Base-by-base conservation (phyloP, 2,888 invertebrate species). In the Metalampra italica region DNA sequence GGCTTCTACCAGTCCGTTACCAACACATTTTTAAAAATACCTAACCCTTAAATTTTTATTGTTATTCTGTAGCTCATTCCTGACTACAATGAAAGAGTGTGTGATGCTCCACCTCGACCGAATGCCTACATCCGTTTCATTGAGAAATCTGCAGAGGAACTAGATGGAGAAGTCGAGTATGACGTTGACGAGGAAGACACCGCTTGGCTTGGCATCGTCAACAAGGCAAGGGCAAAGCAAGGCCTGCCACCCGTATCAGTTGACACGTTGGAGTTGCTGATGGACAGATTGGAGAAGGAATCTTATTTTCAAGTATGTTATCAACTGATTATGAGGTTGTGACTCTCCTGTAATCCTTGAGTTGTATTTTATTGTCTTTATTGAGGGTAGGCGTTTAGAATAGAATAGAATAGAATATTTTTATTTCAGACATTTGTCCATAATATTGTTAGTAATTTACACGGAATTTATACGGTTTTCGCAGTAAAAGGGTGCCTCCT, bases 141-240 rank as follows among this genome's bases (percentile, higher is more conserved):
- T 71, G 98, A 98, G 75, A 96, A 97, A 70, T 96, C 97, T 8
- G 93, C 94, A 0, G 98, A 98, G 77, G 98, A 98, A 75, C 84
- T 98, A 29, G 98, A 98, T 74, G 97, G 97, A 50, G 96, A 94
- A 67, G 93, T 94, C 7, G 99, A 99, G 78, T 99, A 99, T 89
- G 99, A 99, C 86, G 95, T 98, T 61, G 99, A 99, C 78, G 99
- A 99, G 76, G 98, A 99, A 87, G 99, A 99, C 71, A 95, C 96
- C 11, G 96, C 97, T 0, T 99, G 98, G 98, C 83, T 99, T 52
- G 91, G 93, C 34, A 91, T 97, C 47, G 94, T 98, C 59, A 99
- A 99, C 78, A 95, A 96, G 62, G 92, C 93, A 60, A 91, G 99
- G 43, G 90, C 92, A 47, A 92, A 93, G 39, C 92, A 93, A 46